phyloP scores from a whole-genome alignment of 2,888 invertebrate species.

The Galeruca laticollis region DNA sequence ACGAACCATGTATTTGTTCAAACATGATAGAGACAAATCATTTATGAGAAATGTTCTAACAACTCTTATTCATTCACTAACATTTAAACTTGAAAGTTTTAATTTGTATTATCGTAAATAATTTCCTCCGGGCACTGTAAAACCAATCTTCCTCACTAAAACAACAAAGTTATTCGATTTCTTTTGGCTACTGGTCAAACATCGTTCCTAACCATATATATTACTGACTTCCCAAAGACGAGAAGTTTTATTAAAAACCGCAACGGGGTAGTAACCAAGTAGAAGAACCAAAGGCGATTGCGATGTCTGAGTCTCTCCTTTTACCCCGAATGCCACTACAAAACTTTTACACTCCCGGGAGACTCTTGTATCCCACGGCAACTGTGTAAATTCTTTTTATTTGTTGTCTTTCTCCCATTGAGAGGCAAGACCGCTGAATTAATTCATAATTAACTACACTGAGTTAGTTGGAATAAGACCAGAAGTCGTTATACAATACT shows the following conservation, averaged over 20 bases:
- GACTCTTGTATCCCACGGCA: not conserved
- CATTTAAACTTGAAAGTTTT: not conserved
- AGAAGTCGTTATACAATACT: too few relatives aligned
- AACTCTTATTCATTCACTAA: not conserved
- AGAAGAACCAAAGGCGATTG: slow-evolving; percentile 15
- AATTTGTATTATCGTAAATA: not conserved
- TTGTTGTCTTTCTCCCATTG: not conserved
- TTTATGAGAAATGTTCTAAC: not conserved
- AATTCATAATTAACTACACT: too few relatives aligned
- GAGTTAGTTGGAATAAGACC: too few relatives aligned
- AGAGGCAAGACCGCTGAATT: not conserved
- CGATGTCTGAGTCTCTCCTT: not conserved
- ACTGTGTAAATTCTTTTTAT: not conserved
- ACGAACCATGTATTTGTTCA: too few relatives aligned
- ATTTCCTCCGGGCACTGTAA: not conserved
- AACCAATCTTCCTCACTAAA: not conserved
- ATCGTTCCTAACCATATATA: slow-evolving; percentile 15
- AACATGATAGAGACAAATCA: not conserved
- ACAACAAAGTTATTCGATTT: slow-evolving; percentile 14
- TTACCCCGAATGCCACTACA: not conserved
- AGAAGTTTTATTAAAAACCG: slow-evolving; percentile 33
- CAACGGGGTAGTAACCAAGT: slow-evolving; percentile 24
- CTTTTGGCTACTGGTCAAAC: slow-evolving; percentile 21
- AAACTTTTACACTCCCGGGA: slow-evolving; percentile 5
- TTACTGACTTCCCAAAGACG: slow-evolving; percentile 27